Percentiles rank a stretch among this genome's conserved stretches.
Evolutionary conservation across 2,113 vertebrate species (phyloP).

Genomic region (Mastomys natalensis): DNA sequence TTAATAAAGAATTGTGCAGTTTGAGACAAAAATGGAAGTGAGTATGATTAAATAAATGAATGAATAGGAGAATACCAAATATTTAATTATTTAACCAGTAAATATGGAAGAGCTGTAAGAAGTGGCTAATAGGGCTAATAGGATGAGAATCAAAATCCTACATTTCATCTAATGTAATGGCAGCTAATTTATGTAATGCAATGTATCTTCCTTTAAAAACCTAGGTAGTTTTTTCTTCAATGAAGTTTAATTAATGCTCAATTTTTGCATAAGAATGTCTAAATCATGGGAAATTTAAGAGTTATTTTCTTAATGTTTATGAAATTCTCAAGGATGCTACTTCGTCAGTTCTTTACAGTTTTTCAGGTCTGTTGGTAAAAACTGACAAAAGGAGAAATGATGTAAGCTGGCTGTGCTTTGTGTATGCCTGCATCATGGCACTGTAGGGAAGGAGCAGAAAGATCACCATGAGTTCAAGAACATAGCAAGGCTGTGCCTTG

Average conservation of each 20-base stretch:
- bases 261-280: background rate
- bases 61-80: background rate
- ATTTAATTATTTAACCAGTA: background rate
- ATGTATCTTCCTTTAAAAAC: background rate
- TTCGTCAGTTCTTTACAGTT: background rate
- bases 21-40: background rate
- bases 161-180: background rate
- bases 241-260: background rate
- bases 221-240: background rate
- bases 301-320: background rate
- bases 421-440: background rate
- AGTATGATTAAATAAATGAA: background rate
- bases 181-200: background rate
- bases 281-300: background rate
- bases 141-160: background rate
- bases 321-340: background rate
- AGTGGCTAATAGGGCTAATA: background rate
- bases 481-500: background rate
- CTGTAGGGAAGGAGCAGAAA: no score
- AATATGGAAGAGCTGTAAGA: fast-evolving
- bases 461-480: background rate
- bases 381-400: background rate
- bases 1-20: background rate
- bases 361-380: background rate
- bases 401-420: background rate